A percentile compares a stretch with the other conserved stretches of the same genome.
These are phyloP conservation scores for Hirtodrosophila duncani DNA, from an alignment of 2,888 invertebrate genomes.

Conservation along the genomic window DNA sequence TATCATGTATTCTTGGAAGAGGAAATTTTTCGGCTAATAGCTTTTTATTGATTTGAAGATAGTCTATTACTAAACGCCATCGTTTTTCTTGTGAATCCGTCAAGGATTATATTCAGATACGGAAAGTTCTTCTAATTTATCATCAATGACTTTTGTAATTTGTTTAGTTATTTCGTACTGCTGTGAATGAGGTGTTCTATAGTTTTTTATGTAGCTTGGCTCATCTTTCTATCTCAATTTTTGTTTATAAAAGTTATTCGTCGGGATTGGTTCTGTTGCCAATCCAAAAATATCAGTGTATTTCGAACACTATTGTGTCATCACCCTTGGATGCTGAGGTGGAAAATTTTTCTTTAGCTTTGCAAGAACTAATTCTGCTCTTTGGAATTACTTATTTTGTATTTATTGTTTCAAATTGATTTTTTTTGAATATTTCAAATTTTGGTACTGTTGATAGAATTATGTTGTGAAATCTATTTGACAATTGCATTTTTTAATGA, in stretches of 20 bases:
- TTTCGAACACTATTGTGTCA: too few relatives aligned
- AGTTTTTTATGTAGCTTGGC: too few relatives aligned
- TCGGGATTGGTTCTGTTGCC: too few relatives aligned
- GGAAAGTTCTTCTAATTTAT: conserved; percentile 1
- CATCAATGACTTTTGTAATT: conserved; percentile 1
- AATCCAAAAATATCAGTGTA: too few relatives aligned
- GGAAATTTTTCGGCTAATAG: conserved; percentile 12
- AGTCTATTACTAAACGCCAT: not conserved
- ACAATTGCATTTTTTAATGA: conserved; percentile 3
- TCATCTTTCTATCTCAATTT: too few relatives aligned
- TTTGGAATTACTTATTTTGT: not conserved
- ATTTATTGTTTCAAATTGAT: conserved; percentile 1
- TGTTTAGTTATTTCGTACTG: not conserved
- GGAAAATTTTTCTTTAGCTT: too few relatives aligned
- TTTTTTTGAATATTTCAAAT: conserved; percentile 4
- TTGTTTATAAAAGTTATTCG: too few relatives aligned
- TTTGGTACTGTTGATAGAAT: not conserved
- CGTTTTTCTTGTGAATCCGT: not conserved
- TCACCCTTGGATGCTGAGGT: too few relatives aligned
- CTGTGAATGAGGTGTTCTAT: not conserved
- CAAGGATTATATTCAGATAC: not conserved
- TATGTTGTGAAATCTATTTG: conserved; percentile 6
- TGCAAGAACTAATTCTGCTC: too few relatives aligned
- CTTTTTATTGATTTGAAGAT: conserved; percentile 18
- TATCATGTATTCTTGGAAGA: conserved; percentile 11